These are phyloP conservation scores for Climacteris rufus DNA, from an alignment of 2,113 vertebrate species.

Conservation along the genomic window DNA sequence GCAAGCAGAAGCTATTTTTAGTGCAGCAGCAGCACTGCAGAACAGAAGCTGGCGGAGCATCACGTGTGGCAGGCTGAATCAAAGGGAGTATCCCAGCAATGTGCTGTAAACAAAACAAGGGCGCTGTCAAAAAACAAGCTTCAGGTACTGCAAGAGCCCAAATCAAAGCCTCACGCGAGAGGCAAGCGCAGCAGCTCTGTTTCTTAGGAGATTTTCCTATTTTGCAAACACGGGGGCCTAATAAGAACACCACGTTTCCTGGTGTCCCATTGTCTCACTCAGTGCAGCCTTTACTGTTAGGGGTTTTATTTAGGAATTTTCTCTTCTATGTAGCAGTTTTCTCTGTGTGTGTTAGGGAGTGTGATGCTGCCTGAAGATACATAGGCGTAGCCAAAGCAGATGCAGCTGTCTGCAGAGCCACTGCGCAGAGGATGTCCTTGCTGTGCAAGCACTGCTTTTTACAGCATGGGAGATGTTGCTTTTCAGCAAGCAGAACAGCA, in stretches of 20 bases:
- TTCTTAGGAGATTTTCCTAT: conserved; percentile 44
- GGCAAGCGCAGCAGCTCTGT: background rate
- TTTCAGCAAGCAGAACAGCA: background rate
- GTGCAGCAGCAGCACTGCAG: conserved; percentile 80
- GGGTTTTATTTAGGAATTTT: background rate
- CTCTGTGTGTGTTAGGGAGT: background rate
- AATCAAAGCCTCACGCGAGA: background rate
- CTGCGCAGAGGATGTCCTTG: background rate
- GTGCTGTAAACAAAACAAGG: conserved; percentile 89
- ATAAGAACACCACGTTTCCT: background rate
- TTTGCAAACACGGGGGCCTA: background rate
- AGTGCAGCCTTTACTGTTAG: background rate
- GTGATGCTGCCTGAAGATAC: background rate
- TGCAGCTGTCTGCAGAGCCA: background rate
- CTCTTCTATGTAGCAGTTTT: background rate
- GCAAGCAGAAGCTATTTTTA: conserved; percentile 90
- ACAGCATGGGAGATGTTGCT: background rate
- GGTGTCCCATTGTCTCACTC: background rate
- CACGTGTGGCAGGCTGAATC: conserved; percentile 85
- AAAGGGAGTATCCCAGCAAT: conserved; percentile 92
- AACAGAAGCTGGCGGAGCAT: conserved; percentile 83
- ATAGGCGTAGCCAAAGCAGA: background rate
- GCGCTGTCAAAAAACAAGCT: conserved; percentile 81
- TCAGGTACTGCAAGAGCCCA: conserved; percentile 50
- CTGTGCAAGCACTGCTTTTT: background rate